Conservation (phyloP, 2,113 vertebrate species). For the Lepus americanus region DNA sequence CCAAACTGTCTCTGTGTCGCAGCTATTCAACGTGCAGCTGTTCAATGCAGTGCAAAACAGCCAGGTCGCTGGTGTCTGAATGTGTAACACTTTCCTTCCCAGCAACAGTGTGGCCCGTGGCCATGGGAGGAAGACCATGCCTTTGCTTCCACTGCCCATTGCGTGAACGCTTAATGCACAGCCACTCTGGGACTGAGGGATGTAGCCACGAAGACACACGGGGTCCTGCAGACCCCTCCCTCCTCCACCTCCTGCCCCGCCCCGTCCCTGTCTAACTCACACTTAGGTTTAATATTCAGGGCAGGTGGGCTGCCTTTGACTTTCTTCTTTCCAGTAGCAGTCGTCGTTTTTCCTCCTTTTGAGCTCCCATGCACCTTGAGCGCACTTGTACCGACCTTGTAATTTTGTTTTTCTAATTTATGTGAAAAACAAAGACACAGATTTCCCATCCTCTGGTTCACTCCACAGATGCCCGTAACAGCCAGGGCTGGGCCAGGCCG, state of each 20-base stretch:
- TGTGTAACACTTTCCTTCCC: not conserved
- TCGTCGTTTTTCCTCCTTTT: no score
- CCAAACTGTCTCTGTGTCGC: not conserved
- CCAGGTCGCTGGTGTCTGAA: no score
- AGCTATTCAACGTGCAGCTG: not conserved
- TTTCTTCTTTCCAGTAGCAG: not conserved
- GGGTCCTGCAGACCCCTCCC: rapidly evolving
- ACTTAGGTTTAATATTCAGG: not conserved
- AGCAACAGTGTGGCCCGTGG: not conserved
- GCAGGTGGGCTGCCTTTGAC: not conserved
- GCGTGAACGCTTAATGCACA: not conserved
- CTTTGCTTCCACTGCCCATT: not conserved
- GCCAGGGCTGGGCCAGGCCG: no score
- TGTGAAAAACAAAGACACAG: no score
- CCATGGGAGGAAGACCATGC: not conserved
- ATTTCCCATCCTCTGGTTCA: no score
- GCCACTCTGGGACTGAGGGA: not conserved
- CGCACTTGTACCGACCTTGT: not conserved
- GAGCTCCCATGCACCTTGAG: not conserved
- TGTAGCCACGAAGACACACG: not conserved
- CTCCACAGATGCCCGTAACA: no score
- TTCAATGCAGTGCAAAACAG: not conserved
- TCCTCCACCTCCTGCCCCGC: no score
- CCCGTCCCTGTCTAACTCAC: not conserved
- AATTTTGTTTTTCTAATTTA: no score